phyloP scores from a whole-genome alignment of 2,113 vertebrate species.

The Odocoileus virginianus region DNA sequence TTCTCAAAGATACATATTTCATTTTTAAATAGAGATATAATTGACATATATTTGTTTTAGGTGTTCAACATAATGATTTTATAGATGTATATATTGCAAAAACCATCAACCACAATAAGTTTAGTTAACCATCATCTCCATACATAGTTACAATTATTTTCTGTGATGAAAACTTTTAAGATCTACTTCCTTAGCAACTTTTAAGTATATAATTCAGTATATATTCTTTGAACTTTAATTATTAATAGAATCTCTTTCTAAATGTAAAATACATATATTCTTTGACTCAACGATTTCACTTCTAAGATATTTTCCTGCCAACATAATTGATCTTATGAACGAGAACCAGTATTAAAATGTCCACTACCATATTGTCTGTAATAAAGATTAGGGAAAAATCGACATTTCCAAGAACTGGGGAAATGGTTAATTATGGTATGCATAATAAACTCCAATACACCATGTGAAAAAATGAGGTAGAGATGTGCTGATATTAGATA shows the following conservation, averaged over 20 bases:
- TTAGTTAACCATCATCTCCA: not conserved
- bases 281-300: conserved; percentile 24
- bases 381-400: not conserved
- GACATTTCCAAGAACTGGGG: not conserved
- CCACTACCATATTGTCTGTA: not conserved
- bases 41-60: not conserved
- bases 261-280: not conserved
- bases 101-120: not conserved
- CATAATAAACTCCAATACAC: not conserved
- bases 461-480: not conserved
- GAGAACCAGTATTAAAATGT: not conserved
- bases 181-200: not conserved
- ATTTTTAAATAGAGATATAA: not conserved
- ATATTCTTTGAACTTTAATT: not conserved
- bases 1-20: not conserved
- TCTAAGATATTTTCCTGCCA: not conserved
- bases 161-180: not conserved
- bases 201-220: not conserved
- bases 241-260: conserved; percentile 8
- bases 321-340: not conserved
- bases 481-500: not conserved
- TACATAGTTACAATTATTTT: not conserved
- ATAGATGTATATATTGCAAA: not conserved
- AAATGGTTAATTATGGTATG: not conserved
- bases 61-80: not conserved